Base-by-base conservation (phyloP, 2,888 invertebrate species). In the Anthoptus insignis region DNA sequence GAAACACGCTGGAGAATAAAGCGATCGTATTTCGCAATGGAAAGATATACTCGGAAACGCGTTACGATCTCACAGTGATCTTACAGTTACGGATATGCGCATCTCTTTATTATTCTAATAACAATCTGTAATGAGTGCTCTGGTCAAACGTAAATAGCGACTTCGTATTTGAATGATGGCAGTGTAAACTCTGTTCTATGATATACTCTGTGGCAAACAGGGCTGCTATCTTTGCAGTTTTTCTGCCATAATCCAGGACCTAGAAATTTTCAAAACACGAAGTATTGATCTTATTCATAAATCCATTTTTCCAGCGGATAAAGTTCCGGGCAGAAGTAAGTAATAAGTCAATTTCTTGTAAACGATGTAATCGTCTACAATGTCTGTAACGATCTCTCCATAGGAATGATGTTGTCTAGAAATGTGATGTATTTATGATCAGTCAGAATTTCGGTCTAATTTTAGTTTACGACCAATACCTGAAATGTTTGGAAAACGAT, bases 41-140 rank as follows among this genome's bases (percentile, higher is more conserved):
- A 81, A 81, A 77, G 78, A 71, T 81, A 79, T 91, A 89, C 89
- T 86, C 74, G 81, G 90, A 90, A 91, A 77, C 71, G 77, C 77
- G 88, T 88, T 87, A 90, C 88, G 89, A 89, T 85, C 85, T 81
- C 77, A 76, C 79, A 78, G 80, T 80, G n/a, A n/a, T n/a, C n/a
- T n/a, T n/a, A n/a, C n/a, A n/a, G n/a, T n/a, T n/a, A 88, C 89
- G 89, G 89, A 92, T 88, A 85, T 83, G 79, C 74, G 82, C 81
- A 86, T 88, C 85, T 82, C 91, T 92, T 91, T 92, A 92, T 92
- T 92, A 93, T 93, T 91, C 89, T 89, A 91, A 92, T 93, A 93
- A 93, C 92, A 92, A 92, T 92, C 90, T 82, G 91, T 91, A 90
- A 92, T 90, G 92, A 92, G 92, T 89, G 90, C 91, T 90, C 91